These are phyloP conservation scores for Yoshiicerus persimilis DNA, from an alignment of 1,140 invertebrate species.

Conservation along the genomic window DNA sequence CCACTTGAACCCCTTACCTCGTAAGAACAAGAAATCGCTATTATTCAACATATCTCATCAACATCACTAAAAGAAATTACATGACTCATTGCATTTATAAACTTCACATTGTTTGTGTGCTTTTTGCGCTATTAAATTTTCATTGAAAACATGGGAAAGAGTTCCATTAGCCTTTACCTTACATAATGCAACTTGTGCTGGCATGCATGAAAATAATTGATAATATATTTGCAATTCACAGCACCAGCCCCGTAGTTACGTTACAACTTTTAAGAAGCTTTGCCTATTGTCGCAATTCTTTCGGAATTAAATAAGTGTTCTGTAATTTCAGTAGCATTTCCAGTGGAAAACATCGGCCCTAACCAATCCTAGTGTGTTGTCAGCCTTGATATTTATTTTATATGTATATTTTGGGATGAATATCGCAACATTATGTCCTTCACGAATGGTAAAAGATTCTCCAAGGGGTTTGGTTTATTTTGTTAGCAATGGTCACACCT, in stretches of 20 bases:
- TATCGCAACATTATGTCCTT: too few relatives aligned
- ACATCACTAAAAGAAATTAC: neutral
- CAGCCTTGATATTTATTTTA: neutral
- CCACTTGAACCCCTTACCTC: neutral
- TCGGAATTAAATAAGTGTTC: too few relatives aligned
- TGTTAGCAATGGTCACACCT: too few relatives aligned
- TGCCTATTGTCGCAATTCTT: too few relatives aligned
- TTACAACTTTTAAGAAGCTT: too few relatives aligned
- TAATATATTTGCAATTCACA: too few relatives aligned
- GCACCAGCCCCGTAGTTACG: too few relatives aligned
- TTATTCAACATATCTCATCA: neutral
- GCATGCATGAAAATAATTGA: neutral
- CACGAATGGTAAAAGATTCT: slow-evolving; percentile 4
- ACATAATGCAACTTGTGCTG: neutral
- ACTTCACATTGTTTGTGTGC: neutral
- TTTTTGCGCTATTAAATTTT: neutral
- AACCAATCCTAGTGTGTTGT: neutral
- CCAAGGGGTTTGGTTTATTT: neutral
- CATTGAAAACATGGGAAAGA: neutral
- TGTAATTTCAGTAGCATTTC: neutral
- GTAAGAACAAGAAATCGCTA: neutral
- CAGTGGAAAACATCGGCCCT: neutral
- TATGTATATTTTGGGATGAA: neutral
- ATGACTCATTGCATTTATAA: neutral
- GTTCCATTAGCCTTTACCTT: neutral